A percentile compares a stretch with the other conserved stretches of the same genome.
Evolutionary conservation across 2,113 vertebrate genomes (phyloP).

Genomic region (Australoheros scitulus): DNA sequence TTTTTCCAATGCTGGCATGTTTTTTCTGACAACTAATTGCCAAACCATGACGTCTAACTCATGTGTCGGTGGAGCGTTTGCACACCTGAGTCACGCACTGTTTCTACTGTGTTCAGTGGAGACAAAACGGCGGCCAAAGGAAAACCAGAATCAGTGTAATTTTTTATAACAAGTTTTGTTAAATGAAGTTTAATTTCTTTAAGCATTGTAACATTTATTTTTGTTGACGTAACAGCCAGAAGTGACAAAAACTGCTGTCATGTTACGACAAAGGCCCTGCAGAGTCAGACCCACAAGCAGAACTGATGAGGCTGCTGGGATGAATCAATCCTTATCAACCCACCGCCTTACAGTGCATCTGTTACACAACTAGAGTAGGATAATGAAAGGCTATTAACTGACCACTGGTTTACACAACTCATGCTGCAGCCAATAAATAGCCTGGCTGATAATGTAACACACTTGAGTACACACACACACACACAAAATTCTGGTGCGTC

Average conservation of each 20-base stretch:
- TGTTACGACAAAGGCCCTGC: neutral
- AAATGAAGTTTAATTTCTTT: neutral
- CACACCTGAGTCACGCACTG: neutral
- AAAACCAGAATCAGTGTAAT: neutral
- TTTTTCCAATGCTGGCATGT: neutral
- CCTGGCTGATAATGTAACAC: neutral
- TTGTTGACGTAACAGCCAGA: too few relatives aligned
- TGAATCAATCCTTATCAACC: neutral
- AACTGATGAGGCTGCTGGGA: neutral
- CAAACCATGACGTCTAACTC: neutral
- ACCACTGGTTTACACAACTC: neutral
- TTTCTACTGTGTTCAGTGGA: neutral
- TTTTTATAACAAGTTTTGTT: neutral
- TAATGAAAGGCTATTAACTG: neutral
- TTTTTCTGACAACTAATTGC: neutral
- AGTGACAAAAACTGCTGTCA: too few relatives aligned
- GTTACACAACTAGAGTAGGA: neutral
- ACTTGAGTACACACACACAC: neutral
- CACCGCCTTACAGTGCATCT: rapidly evolving
- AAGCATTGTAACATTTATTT: neutral
- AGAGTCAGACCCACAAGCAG: rapidly evolving
- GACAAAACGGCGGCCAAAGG: neutral
- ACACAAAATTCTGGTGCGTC: neutral
- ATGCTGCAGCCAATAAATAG: neutral
- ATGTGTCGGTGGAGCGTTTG: neutral